Evolutionary conservation across 2,113 vertebrate species (phyloP).

Genomic region (Mola mola): DNA sequence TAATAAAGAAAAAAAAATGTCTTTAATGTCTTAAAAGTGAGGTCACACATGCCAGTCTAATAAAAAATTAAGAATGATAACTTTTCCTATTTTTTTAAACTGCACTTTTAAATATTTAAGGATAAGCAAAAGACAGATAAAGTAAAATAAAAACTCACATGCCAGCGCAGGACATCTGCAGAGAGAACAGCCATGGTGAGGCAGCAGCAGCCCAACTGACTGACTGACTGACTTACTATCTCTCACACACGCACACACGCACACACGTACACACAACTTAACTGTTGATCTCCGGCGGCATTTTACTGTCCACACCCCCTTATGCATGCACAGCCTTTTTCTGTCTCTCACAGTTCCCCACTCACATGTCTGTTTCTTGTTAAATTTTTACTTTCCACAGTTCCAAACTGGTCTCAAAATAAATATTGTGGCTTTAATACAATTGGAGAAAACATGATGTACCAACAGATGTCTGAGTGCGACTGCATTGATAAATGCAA

Average conservation of each 20-base stretch:
- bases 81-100: not conserved
- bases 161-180: conserved; percentile 82
- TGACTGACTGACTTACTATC: conserved; percentile 49
- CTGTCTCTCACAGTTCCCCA: conserved; percentile 38
- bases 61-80: not conserved
- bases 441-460: conserved; percentile 28
- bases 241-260: conserved; percentile 32
- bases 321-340: conserved; percentile 47
- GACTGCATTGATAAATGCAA: conserved; percentile 12
- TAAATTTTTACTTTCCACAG: conserved; percentile 55
- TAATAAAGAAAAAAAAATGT: no score
- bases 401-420: conserved; percentile 46
- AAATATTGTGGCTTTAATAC: conserved; percentile 56
- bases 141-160: conserved; percentile 74
- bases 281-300: conserved; percentile 57
- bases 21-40: not conserved
- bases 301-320: conserved; percentile 70
- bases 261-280: conserved; percentile 23
- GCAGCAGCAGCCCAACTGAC: conserved; percentile 72
- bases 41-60: not conserved
- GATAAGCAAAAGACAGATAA: not conserved
- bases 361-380: conserved; percentile 66
- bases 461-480: conserved; percentile 11
- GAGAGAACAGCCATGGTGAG: conserved; percentile 84
- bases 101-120: not conserved